Conservation (phyloP, 2,888 invertebrate species). For the Argyra leucocephala region DNA sequence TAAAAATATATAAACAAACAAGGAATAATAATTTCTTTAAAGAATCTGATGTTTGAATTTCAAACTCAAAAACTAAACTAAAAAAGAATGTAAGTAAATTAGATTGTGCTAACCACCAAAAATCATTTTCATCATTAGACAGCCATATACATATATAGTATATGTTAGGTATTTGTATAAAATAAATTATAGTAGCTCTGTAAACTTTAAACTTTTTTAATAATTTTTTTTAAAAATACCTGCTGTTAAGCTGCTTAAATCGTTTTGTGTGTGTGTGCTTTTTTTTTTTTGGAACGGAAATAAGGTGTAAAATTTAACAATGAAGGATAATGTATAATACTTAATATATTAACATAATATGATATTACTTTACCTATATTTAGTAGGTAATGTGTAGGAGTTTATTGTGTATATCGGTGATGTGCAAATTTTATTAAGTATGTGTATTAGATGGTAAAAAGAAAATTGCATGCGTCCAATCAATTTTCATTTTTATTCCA, state of each 20-base stretch:
- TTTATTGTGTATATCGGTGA: too few relatives aligned
- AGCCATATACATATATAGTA: too few relatives aligned
- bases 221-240: background rate
- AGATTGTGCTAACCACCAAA: background rate
- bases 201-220: constrained; percentile 6
- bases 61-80: background rate
- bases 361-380: too few relatives aligned
- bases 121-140: too few relatives aligned
- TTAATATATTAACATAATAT: too few relatives aligned
- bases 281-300: background rate
- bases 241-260: too few relatives aligned
- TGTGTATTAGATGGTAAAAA: background rate
- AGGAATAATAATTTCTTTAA: background rate
- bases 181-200: too few relatives aligned
- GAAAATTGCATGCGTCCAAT: constrained; percentile 7
- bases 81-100: background rate
- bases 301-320: background rate
- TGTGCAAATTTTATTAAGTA: too few relatives aligned
- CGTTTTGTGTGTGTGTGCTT: too few relatives aligned
- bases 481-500: background rate
- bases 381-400: too few relatives aligned
- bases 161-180: too few relatives aligned
- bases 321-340: background rate
- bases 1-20: background rate
- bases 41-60: background rate